These are phyloP conservation scores for Drosophila subpulchrella DNA, from an alignment of 1,140 invertebrate genomes.

Conservation along the genomic window DNA sequence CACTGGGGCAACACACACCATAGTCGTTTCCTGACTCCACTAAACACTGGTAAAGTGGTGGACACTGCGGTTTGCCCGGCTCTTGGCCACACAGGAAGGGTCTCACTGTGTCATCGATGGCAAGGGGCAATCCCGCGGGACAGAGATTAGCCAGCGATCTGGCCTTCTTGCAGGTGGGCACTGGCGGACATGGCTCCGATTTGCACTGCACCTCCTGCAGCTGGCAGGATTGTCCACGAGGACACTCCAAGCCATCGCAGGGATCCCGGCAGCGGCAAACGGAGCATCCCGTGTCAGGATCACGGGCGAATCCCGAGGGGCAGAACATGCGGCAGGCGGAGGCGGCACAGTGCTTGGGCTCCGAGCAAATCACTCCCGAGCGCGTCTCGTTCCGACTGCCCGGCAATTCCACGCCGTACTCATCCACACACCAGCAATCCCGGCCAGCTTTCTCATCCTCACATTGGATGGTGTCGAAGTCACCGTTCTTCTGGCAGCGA, in stretches of 20 bases:
- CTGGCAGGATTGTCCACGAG: constrained; percentile 90
- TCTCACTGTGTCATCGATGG: constrained; percentile 90
- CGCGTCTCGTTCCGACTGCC: constrained; percentile 89
- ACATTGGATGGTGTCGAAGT: constrained; percentile 92
- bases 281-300: constrained; percentile 88
- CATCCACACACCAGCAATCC: constrained; percentile 93
- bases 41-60: constrained; percentile 91
- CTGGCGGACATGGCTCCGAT: constrained; percentile 91
- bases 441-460: constrained; percentile 87
- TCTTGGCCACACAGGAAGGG: constrained; percentile 93
- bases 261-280: constrained; percentile 93
- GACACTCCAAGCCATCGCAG: constrained; percentile 90
- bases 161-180: constrained; percentile 92
- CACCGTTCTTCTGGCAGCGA: constrained; percentile 88
- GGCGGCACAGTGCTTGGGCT: constrained; percentile 89
- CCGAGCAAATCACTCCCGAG: constrained; percentile 89
- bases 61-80: constrained; percentile 92
- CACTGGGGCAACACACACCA: constrained; percentile 93
- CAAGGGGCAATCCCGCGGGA: constrained; percentile 91
- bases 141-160: constrained; percentile 91
- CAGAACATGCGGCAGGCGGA: constrained; percentile 95
- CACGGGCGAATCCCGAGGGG: constrained; percentile 90
- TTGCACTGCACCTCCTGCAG: constrained; percentile 91
- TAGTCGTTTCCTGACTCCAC: constrained; percentile 92
- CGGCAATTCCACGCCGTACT: constrained; percentile 90